Base-by-base conservation (phyloP, 2,797 vertebrate species). In the Hipposideros larvatus region DNA sequence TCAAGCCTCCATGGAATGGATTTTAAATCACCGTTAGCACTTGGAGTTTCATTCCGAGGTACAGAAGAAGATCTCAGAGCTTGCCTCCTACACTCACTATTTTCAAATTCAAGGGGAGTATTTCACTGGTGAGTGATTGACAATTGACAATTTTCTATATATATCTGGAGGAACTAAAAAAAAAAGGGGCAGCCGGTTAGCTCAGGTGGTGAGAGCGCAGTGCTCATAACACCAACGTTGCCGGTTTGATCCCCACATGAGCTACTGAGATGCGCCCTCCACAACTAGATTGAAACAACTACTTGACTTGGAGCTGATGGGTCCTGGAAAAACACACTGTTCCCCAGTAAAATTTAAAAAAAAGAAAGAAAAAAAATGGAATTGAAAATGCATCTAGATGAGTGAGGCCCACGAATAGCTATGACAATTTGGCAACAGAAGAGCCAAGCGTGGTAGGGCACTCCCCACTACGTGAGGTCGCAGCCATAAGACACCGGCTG, bases 391-490 rank as follows among this genome's bases (percentile, higher is more conserved):
- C 7, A n/a, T 74, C 14, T 53, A 51, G 65, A 46, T 46, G n/a
- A 21, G 18, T n/a, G 34, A 74, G 37, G 14, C 63, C 41, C 61
- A 14, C 9, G 19, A 26, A 93, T 34, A 85, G 13, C 7, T 53
- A n/a, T 61, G 84, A 34, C 4, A 28, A 34, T 68, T 68, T 73
- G 46, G 3, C 73, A 59, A 82, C 66, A 90, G 57, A 51, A 84
- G 34, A 73, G 4, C 0, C 3, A 66, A 31, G 34, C 37, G 41
- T 26, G 34, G 26, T 4, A 43, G 7, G 31, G 16, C 2, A 21
- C 13, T 7, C 16, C 11, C 5, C 0, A 19, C 9, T 43, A 41
- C 2, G 1, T 18, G 26, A 91, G 71, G 22, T 70, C 0, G 0
- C 15, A 65, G 63, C 16, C 31, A 48, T 61, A 41, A 37, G 24